Evolutionary conservation across 1,140 invertebrate genomes (phyloP), one percentile per base, ranked within the genome.

Genomic region (Drosophila suzukii): DNA sequence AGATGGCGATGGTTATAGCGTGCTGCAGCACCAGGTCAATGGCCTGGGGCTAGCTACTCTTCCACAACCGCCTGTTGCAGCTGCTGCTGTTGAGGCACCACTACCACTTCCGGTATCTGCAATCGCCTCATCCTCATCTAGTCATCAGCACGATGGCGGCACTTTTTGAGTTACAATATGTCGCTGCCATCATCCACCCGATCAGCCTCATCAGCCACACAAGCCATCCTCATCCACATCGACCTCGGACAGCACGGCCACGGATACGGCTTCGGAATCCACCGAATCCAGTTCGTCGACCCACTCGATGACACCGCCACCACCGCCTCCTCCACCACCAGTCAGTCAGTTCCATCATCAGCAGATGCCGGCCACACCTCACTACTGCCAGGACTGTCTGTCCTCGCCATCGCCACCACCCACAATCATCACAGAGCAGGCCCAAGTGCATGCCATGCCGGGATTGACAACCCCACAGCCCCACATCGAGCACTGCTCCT

Each of bases 121-220:
- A 10, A 36, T 57, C 4, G 41, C 80, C n/a, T 34, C 49, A 77
- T 56, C 75, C 32, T 63, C 78, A 79, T 75, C 65, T 51, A 83
- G 73, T 81, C 78, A 85, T 43, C 85, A 68, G 67, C 88, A 90
- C 61, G 85, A 90, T 90, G 88, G 90, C 81, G 68, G 86, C 90
- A 91, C 90, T 91, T 91, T 91, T 91, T 91, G 90, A 91, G 90
- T 88, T 91, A 91, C 90, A 91, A 91, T 91, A 91, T 91, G 90
- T 91, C 90, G 90, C 90, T 91, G 90, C 85, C 90, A 91, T 84
- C 90, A 91, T 72, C 86, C 82, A 78, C 80, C 85, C 70, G 81
- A 89, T 84, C 84, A 89, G 58, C 84, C 85, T 12, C 80, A 86
- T 70, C 90, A 79, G 78, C 90, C 90, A 79, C 90, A 91, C 66